Evolutionary conservation across 1,140 invertebrate species (phyloP), one percentile per base, ranked within the genome.

Genomic region (Orchesella cincta): DNA sequence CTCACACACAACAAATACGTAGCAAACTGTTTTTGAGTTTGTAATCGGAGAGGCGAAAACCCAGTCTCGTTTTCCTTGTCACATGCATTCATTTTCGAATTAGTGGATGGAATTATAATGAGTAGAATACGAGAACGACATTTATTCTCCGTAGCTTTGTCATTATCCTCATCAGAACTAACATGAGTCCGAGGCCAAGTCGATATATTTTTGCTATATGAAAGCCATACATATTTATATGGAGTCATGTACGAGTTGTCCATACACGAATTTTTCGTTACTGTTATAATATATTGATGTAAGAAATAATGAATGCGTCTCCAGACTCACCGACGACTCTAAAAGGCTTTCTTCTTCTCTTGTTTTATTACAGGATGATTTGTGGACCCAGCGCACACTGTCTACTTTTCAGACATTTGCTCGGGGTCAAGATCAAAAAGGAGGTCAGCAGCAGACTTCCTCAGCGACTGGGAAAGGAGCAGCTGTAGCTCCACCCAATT

Each of bases 381-480:
- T 81, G 78, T 85, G 84, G 85, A 83, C 83, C 71, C 82, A 84
- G 33, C 82, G 85, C 23, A 84, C 81, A 36, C 76, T 85, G n/a
- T 85, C 84, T 26, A 84, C 81, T 34, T 85, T 85, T 80, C 84
- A 84, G 54, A 85, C 85, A 20, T 85, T 85, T 76, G 81, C 83
- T 33, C 80, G 84, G 33, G 80, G 80, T 76, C 79, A 78, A 73
- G 76, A 80, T 33, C 35, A 74, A 3, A 51, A 29, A 62, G 77
- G 31, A 52, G 51, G 29, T 51, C 26, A 75, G 54, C 54, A 52
- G 23, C 70, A 39, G 33, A 31, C 39, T 78, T 72, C 74, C 77
- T 64, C 67, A 29, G 36, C 34, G 46, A 36, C 33, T 71, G 70
- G 39, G 51, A 74, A 34, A 33, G 36, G 31, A 78, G 33, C 70